These are phyloP conservation scores for Gerris lacustris DNA, from an alignment of 2,888 invertebrate species.

Conservation along the genomic window DNA sequence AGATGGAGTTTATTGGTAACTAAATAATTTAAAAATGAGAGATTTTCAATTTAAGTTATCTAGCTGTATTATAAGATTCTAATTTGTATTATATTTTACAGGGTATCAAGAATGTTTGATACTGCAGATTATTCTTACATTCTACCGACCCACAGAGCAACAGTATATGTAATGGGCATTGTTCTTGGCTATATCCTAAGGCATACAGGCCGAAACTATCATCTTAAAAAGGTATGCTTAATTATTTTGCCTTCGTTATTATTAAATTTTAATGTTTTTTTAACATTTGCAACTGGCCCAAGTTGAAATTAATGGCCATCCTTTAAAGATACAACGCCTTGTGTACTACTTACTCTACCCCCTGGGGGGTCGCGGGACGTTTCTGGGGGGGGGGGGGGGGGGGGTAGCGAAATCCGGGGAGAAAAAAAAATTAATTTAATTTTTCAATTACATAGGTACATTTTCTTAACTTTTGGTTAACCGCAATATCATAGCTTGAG, in stretches of 20 bases:
- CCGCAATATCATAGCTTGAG: no score
- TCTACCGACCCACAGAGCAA: slow-evolving; percentile 50
- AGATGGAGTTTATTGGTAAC: slow-evolving; percentile 2
- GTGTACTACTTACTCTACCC: no score
- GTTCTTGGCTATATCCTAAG: slow-evolving; percentile 48
- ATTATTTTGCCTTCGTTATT: no score
- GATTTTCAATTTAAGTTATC: not conserved
- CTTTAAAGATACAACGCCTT: no score
- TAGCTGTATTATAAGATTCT: not conserved
- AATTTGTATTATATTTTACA: slow-evolving; percentile 34
- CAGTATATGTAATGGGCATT: slow-evolving; percentile 57
- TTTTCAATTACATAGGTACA: no score
- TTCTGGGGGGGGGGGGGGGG: no score
- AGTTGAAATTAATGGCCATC: no score
- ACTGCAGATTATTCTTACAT: slow-evolving; percentile 58
- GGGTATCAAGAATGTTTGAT: slow-evolving; percentile 50
- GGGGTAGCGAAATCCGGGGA: no score
- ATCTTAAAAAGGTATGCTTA: slow-evolving; percentile 40
- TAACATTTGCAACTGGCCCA: no score
- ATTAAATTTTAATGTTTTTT: not conserved
- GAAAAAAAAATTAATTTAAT: no score
- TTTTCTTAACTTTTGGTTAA: no score
- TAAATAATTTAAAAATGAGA: slow-evolving; percentile 5
- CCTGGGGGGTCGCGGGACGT: no score
- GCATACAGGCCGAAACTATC: slow-evolving; percentile 37